A percentile compares a stretch with the other conserved stretches of the same genome.
phyloP scores from a whole-genome alignment of 2,888 invertebrate genomes.

The Bhutanitis thaidina region DNA sequence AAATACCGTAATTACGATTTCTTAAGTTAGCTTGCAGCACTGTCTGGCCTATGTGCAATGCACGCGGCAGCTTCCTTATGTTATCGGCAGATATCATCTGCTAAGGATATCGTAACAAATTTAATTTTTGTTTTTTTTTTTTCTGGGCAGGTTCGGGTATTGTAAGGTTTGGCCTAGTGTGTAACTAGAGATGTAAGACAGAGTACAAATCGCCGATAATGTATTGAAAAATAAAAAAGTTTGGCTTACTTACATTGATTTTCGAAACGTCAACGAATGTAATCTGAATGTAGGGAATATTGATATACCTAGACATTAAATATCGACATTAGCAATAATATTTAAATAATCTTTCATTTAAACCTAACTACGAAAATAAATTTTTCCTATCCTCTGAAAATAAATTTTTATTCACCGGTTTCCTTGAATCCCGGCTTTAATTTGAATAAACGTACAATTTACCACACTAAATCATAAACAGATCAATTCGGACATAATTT shows the following conservation, averaged over 20 bases:
- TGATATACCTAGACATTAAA: constrained; percentile 73
- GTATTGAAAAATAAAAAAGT: constrained; percentile 53
- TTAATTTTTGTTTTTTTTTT: constrained; percentile 47
- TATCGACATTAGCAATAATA: constrained; percentile 81
- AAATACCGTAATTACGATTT: too few relatives aligned
- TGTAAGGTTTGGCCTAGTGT: constrained; percentile 80
- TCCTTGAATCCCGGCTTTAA: too few relatives aligned
- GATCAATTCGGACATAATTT: too few relatives aligned
- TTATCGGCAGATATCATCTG: too few relatives aligned
- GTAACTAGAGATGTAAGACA: constrained; percentile 77
- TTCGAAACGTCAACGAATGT: constrained; percentile 79
- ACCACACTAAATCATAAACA: too few relatives aligned
- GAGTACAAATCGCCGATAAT: constrained; percentile 77
- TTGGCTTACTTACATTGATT: constrained; percentile 78
- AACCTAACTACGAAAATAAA: constrained; percentile 9
- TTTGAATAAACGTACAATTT: too few relatives aligned
- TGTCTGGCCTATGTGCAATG: too few relatives aligned
- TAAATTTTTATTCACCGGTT: too few relatives aligned
- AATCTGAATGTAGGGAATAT: constrained; percentile 78
- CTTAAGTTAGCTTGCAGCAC: too few relatives aligned
- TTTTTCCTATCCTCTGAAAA: background rate
- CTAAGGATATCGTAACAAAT: too few relatives aligned
- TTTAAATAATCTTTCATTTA: constrained; percentile 40
- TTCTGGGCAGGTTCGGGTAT: constrained; percentile 79
- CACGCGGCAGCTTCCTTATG: too few relatives aligned